Percentiles rank a stretch among this genome's conserved stretches.
Evolutionary conservation across 2,888 invertebrate genomes (phyloP).

Genomic region (Gnatocerus cornutus): DNA sequence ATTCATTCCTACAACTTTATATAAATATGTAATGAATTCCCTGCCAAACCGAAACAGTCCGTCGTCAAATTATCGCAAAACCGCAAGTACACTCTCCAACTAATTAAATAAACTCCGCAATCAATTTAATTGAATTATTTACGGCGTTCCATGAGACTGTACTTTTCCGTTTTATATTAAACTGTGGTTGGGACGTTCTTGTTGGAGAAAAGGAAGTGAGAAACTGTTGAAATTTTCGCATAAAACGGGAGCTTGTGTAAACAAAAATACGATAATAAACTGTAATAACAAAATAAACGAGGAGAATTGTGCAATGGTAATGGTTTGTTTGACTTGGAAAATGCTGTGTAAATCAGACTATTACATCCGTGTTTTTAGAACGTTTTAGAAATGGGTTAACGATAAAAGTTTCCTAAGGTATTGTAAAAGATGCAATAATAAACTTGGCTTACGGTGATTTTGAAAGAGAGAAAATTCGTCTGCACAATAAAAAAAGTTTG

Average conservation of each 20-base stretch:
- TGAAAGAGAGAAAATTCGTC: too few relatives aligned
- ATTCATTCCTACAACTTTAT: background rate
- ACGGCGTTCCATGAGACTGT: conserved; percentile 10
- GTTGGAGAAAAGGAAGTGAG: background rate
- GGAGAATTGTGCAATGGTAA: conserved; percentile 10
- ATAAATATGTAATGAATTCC: background rate
- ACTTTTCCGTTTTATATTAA: conserved; percentile 5
- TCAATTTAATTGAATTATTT: conserved; percentile 37
- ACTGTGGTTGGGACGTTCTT: background rate
- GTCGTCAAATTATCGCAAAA: conserved; percentile 4
- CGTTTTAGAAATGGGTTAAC: conserved; percentile 5
- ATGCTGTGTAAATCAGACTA: background rate
- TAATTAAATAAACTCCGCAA: conserved; percentile 15
- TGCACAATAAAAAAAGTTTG: too few relatives aligned
- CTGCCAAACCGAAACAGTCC: background rate
- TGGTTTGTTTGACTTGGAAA: background rate
- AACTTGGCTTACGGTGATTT: too few relatives aligned
- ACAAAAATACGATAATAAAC: conserved; percentile 10
- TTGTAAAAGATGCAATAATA: too few relatives aligned
- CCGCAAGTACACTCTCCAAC: conserved; percentile 18
- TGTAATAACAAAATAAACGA: conserved; percentile 9
- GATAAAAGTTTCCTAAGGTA: background rate
- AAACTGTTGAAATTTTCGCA: conserved; percentile 5
- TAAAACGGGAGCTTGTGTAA: background rate
- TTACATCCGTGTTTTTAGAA: background rate